Evolutionary conservation across 1,140 invertebrate species (phyloP), one percentile per base, ranked within the genome.

Genomic region (Drosophila littoralis): DNA sequence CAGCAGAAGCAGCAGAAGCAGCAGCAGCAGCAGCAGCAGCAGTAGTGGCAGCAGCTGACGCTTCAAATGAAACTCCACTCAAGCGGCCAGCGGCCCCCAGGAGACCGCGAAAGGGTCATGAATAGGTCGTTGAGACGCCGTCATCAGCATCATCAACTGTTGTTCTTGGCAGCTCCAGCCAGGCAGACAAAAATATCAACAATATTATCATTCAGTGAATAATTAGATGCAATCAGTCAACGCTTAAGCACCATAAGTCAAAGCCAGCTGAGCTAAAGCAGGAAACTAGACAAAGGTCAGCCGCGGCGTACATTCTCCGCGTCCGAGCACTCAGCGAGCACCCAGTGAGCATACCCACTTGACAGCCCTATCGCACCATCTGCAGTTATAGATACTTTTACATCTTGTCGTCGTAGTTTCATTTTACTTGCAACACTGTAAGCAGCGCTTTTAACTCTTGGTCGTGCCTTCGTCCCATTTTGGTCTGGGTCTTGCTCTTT

Each of bases 141-240:
- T 76, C 74, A 76, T 64, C 76, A 81, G 74, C 74, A 79, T 73
- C 63, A 50, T 46, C 48, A 54, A 54, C 54, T 13, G 50, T 55
- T 55, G 51, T 55, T 63, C 55, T 60, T 43, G 61, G 51, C 57
- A 59, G 51, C 33, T 50, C 46, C 35, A 51, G 42, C 43, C 52
- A 61, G 57, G 28, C 67, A 75, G 54, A 66, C 58, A 82, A 58
- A 88, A 82, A 82, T 78, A 82, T 81, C 78, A 79, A 84, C 76
- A 79, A 90, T 86, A 90, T 90, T 86, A 90, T 83, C 86, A 84
- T 89, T 89, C 82, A 85, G 81, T 90, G 79, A 90, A 90, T 90
- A 90, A 90, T 90, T 90, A 90, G 86, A 90, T 80, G 81, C 86
- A 90, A 90, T 90, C 81, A 90, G 76, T 90, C 86, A 90, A 80